phyloP scores from a whole-genome alignment of 2,797 vertebrate genomes.

The Etheostoma perlongum region DNA sequence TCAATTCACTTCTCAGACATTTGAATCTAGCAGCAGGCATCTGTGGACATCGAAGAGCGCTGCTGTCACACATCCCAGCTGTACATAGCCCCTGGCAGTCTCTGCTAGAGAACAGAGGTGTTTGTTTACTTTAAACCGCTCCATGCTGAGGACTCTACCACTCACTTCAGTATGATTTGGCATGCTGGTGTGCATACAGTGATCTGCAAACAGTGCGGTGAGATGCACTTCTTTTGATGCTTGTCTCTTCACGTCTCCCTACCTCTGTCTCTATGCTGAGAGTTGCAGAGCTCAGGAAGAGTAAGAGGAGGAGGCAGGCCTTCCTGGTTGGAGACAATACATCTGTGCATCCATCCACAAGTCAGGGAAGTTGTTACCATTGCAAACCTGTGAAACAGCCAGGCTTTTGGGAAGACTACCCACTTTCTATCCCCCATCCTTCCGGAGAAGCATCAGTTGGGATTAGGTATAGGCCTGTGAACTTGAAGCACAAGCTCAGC shows the following conservation, averaged over 20 bases:
- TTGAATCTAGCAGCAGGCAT: constrained; percentile 66
- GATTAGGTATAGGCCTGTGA: constrained; percentile 37
- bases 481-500: constrained; percentile 45
- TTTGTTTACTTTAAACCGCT: constrained; percentile 75
- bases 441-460: constrained; percentile 17
- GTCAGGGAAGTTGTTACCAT: constrained; percentile 52
- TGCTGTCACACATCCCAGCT: constrained; percentile 59
- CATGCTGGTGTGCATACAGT: constrained; percentile 43
- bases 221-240: constrained; percentile 64
- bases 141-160: constrained; percentile 61
- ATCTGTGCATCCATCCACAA: constrained; percentile 47
- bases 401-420: constrained; percentile 25
- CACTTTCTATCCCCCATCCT: constrained; percentile 4
- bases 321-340: constrained; percentile 26
- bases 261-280: constrained; percentile 40
- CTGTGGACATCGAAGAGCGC: constrained; percentile 52
- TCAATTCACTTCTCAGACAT: constrained; percentile 39
- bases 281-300: constrained; percentile 37
- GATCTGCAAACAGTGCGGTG: constrained; percentile 60
- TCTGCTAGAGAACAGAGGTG: constrained; percentile 60
- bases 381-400: constrained; percentile 31
- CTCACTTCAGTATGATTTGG: constrained; percentile 59
- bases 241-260: constrained; percentile 48
- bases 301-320: constrained; percentile 32
- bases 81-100: constrained; percentile 63